Percentiles rank a stretch among this genome's conserved stretches.
Conservation (phyloP, 2,797 vertebrate genomes). For the Sebastolobus altivelis region DNA sequence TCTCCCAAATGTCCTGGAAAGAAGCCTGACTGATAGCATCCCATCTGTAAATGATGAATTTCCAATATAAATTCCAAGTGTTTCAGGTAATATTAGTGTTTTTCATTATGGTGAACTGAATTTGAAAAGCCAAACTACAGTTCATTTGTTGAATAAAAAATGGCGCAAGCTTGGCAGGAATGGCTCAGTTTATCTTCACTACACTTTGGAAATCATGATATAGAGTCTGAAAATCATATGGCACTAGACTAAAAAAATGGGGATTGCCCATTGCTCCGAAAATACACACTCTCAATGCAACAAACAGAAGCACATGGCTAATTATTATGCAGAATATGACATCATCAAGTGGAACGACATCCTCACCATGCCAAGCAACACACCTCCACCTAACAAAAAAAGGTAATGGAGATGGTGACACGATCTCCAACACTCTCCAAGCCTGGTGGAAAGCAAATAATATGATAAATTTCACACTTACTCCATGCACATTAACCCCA, state of each 20-base stretch:
- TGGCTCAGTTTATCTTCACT: background rate
- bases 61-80: background rate
- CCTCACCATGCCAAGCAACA: no score
- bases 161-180: background rate
- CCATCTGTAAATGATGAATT: constrained; percentile 1
- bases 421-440: no score
- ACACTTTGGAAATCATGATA: background rate
- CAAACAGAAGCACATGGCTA: no score
- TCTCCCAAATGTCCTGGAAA: constrained; percentile 10
- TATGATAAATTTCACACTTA: no score
- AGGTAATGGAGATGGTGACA: no score
- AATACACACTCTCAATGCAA: background rate
- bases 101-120: background rate
- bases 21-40: background rate
- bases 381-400: no score
- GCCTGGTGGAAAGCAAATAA: no score
- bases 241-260: background rate
- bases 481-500: no score
- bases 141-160: background rate
- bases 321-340: background rate
- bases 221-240: background rate
- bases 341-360: no score
- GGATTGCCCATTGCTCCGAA: no score
- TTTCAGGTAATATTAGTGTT: background rate
- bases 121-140: constrained; percentile 8